Evolutionary conservation across 2,113 vertebrate species (phyloP), one percentile per base, ranked within the genome.

Genomic region (Aegotheles bennettii): DNA sequence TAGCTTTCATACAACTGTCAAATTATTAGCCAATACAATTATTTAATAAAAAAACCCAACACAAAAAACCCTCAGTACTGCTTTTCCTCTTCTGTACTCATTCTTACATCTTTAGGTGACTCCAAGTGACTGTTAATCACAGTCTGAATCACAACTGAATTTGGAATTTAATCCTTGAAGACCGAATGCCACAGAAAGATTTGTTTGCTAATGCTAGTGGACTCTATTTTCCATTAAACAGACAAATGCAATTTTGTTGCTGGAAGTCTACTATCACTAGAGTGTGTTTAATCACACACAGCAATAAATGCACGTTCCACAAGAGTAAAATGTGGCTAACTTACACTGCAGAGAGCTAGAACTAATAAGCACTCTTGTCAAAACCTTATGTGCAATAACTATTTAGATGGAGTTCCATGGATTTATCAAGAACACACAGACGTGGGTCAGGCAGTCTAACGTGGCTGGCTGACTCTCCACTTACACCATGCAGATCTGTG

Each of bases 391-490:
- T 53, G 38, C 20, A 71, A 6, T 16, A 82, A 43, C 1, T 12
- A 17, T 11, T 11, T 2, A 13, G 47, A n/a, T 29, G 14, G 61
- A 63, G n/a, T 24, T 67, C 5, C 23, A 26, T 1, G 0, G 15
- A 10, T n/a, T 73, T 28, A 25, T 20, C 23, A 60, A 73, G 26
- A 69, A 25, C 23, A 67, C 33, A n/a, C 65, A 47, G 12, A 7
- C 1, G 1, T 0, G 0, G 10, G 25, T 43, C 36, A 69, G 61
- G 53, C 1, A 2, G 11, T 6, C 19, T 15, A 23, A 43, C 2
- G 3, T 25, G 11, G 26, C 7, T 0, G 0, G 1, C 36, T 25
- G 19, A 81, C 24, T 51, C 25, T 40, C 56, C 8, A 0, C 1
- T 1, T 3, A 8, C 40, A 9, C 3, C 50, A 51, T 42, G 40